Percentiles rank a stretch among this genome's conserved stretches.
Conservation (phyloP, 2,888 invertebrate genomes). For the Chloroclystis v-ata region DNA sequence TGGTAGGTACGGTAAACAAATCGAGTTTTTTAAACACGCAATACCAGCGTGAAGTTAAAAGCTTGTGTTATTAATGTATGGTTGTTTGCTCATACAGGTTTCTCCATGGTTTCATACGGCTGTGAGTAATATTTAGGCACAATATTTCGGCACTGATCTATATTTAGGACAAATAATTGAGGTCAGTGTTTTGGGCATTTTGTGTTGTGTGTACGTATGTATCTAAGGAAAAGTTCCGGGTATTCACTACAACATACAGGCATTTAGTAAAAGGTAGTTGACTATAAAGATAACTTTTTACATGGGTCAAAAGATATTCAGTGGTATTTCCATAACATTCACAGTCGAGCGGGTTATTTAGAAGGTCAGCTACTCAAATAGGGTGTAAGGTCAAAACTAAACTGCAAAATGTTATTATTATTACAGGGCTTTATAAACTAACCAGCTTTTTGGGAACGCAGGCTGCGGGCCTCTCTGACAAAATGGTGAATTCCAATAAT, state of each 20-base stretch:
- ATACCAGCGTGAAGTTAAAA: neutral
- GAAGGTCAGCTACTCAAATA: slow-evolving; percentile 1
- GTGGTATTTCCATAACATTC: slow-evolving; percentile 5
- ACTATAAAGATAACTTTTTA: slow-evolving; percentile 1
- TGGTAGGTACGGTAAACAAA: neutral
- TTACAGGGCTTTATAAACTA: slow-evolving; percentile 38
- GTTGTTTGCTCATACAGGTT: too few relatives aligned
- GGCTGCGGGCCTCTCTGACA: slow-evolving; percentile 7
- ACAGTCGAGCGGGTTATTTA: neutral
- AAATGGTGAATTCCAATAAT: neutral
- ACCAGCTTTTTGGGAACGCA: slow-evolving; percentile 40
- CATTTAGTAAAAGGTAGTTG: slow-evolving; percentile 1
- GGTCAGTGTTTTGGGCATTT: too few relatives aligned
- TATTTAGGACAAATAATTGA: too few relatives aligned
- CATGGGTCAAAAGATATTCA: slow-evolving; percentile 4
- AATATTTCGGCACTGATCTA: too few relatives aligned
- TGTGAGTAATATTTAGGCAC: too few relatives aligned
- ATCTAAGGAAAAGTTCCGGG: neutral
- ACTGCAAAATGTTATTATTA: slow-evolving; percentile 7
- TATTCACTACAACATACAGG: neutral
- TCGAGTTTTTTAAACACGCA: neutral
- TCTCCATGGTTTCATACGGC: too few relatives aligned
- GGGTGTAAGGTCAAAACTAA: slow-evolving; percentile 6
- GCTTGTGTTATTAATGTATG: too few relatives aligned
- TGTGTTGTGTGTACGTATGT: too few relatives aligned